phyloP scores from a whole-genome alignment of 2,888 invertebrate species.

The Neoascia interrupta region DNA sequence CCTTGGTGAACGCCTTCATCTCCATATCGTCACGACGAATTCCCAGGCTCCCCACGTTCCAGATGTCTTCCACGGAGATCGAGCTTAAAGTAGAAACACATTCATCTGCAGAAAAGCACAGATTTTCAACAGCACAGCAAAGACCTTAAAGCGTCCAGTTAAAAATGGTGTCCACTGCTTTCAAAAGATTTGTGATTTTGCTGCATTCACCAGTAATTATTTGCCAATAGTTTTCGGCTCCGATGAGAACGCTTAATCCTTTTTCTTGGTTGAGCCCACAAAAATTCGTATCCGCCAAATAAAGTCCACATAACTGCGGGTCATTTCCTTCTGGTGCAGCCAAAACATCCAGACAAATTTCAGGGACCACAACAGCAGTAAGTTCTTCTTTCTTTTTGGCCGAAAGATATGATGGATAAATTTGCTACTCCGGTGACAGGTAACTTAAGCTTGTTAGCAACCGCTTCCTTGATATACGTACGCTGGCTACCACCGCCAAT shows the following conservation, averaged over 20 bases:
- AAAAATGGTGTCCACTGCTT: slow-evolving; percentile 3
- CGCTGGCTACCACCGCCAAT: slow-evolving; percentile 6
- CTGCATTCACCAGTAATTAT: background rate
- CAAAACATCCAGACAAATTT: background rate
- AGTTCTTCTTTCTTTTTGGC: background rate
- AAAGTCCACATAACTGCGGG: background rate
- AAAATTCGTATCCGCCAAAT: background rate
- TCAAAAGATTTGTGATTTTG: background rate
- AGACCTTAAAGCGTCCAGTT: slow-evolving; percentile 3
- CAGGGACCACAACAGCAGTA: background rate
- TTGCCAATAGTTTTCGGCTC: slow-evolving; percentile 3
- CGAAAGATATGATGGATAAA: slow-evolving; percentile 1
- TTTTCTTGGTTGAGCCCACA: background rate
- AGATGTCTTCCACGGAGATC: background rate
- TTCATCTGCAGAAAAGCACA: too few species aligned
- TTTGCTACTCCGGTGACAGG: background rate
- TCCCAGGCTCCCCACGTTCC: background rate
- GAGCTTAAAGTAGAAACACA: too few species aligned
- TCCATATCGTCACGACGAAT: background rate
- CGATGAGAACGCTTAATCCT: background rate
- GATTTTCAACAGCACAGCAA: too few species aligned
- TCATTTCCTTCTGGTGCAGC: background rate
- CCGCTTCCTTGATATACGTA: background rate
- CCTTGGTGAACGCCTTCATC: background rate
- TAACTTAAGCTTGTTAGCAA: background rate